Base-by-base conservation (phyloP, 2,797 vertebrate species). In the Enteromius fasciolatus region DNA sequence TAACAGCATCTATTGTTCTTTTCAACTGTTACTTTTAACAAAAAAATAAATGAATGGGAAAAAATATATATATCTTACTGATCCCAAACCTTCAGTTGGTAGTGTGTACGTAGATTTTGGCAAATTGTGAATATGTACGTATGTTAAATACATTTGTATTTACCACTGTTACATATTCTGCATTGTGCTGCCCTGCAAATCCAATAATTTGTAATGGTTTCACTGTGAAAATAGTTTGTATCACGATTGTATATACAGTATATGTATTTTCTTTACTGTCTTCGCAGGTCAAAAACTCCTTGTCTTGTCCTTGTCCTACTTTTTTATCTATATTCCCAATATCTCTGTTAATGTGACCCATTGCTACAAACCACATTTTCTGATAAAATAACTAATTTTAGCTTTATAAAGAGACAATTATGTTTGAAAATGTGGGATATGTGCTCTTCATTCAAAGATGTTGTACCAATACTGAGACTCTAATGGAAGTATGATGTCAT, bases 401-500 rank as follows among this genome's bases (percentile, higher is more conserved):
- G 74, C 33, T 20, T 67, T 20, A 50, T 70, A 76, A 83, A 80
- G 36, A 75, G 64, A 70, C 74, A 83, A 77, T 69, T n/a, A 61
- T 78, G 68, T 74, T 75, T 52, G 75, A 76, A 48, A 79, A 63
- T 83, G 17, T 50, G 48, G 61, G 46, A 80, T 61, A 54, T 76
- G 64, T 76, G 74, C 72, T 76, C 23, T 52, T 83, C 77, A 83
- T 83, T 76, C 78, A 86, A 76, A 63, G 50, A 83, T 33, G 63
- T 50, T 75, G 77, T 69, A 83, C 64, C 78, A 76, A 70, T 57
- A 76, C 48, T 20, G 50, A 80, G 75, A 76, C 36, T 36, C 63
- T 83, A 80, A 86, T 86, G 66, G 57, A 86, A 86, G 74, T 23
- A 74, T 69, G 81, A 79, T 23, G 41, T 76, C 74, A 57, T 66